Evolutionary conservation across 2,888 invertebrate genomes (phyloP).

Genomic region (Reticulitermes lucifugus): DNA sequence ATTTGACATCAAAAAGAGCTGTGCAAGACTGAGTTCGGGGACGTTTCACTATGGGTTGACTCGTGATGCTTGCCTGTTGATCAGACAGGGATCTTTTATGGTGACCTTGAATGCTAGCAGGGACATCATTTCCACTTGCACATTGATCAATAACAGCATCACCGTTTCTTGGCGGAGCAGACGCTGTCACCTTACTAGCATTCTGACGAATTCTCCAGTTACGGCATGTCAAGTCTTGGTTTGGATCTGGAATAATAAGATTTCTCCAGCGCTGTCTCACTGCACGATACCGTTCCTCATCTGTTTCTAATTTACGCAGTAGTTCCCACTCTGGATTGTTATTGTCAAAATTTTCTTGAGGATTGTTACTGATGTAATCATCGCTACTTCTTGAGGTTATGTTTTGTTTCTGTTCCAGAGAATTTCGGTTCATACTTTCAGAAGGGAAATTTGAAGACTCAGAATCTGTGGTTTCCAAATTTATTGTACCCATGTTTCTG

Average conservation of each 20-base stretch:
- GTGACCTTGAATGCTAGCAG: not conserved
- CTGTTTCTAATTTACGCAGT: constrained; percentile 49
- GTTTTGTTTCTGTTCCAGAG: not conserved
- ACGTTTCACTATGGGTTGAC: not conserved
- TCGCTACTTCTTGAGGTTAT: not conserved
- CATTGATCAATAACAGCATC: not conserved
- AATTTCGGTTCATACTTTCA: not conserved
- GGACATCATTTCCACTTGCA: not conserved
- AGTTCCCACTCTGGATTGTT: constrained; percentile 52
- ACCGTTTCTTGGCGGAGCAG: not conserved
- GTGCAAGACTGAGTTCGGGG: constrained; percentile 5
- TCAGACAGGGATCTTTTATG: constrained; percentile 36
- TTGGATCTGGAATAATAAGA: constrained; percentile 50
- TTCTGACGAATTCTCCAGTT: not conserved
- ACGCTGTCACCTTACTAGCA: not conserved
- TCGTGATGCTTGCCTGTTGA: not conserved
- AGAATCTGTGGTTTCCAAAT: too few relatives aligned
- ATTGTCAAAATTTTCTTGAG: constrained; percentile 51
- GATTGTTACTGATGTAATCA: constrained; percentile 48
- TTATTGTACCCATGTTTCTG: too few relatives aligned
- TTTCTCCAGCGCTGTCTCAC: constrained; percentile 50
- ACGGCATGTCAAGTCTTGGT: constrained; percentile 47
- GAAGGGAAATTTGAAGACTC: not conserved
- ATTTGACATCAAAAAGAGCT: not conserved
- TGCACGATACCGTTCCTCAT: constrained; percentile 51